Conservation (phyloP, 2,888 invertebrate genomes). For the Synanthedon tipuliformis region DNA sequence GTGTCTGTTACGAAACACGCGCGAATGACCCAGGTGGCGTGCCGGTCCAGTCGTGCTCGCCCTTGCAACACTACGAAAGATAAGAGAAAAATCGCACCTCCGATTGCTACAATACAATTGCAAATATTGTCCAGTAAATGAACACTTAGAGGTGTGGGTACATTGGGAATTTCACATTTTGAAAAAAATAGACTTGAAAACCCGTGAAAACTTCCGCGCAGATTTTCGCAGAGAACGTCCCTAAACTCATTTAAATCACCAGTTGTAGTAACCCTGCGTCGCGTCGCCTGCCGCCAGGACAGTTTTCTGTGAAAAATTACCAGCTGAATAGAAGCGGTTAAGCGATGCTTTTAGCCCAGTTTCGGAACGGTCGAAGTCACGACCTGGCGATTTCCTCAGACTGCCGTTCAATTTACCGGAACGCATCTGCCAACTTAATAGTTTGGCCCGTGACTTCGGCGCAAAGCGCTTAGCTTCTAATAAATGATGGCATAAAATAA, state of each 20-base stretch:
- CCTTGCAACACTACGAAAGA: slow-evolving; percentile 27
- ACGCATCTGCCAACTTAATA: slow-evolving; percentile 44
- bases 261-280: slow-evolving; percentile 7
- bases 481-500: slow-evolving; percentile 14
- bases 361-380: slow-evolving; percentile 38
- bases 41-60: slow-evolving; percentile 6
- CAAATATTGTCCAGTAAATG: slow-evolving; percentile 30
- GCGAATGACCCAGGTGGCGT: slow-evolving; percentile 22
- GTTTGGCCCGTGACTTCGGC: slow-evolving; percentile 13
- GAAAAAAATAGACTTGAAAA: not conserved
- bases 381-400: slow-evolving; percentile 44
- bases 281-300: slow-evolving; percentile 11
- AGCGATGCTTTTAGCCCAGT: slow-evolving; percentile 52
- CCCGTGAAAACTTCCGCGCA: slow-evolving; percentile 3
- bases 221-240: slow-evolving; percentile 21
- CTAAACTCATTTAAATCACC: slow-evolving; percentile 34
- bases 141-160: not conserved
- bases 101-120: slow-evolving; percentile 52
- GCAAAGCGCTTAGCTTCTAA: slow-evolving; percentile 13
- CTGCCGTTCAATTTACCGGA: slow-evolving; percentile 41
- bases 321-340: slow-evolving; percentile 19
- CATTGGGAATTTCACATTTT: slow-evolving; percentile 10
- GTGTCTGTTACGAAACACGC: slow-evolving; percentile 38
- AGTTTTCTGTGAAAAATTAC: slow-evolving; percentile 48
- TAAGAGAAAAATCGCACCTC: slow-evolving; percentile 31